A percentile compares a stretch with the other conserved stretches of the same genome.
Evolutionary conservation across 1,140 invertebrate species (phyloP).

Genomic region (Olivierus martensii): DNA sequence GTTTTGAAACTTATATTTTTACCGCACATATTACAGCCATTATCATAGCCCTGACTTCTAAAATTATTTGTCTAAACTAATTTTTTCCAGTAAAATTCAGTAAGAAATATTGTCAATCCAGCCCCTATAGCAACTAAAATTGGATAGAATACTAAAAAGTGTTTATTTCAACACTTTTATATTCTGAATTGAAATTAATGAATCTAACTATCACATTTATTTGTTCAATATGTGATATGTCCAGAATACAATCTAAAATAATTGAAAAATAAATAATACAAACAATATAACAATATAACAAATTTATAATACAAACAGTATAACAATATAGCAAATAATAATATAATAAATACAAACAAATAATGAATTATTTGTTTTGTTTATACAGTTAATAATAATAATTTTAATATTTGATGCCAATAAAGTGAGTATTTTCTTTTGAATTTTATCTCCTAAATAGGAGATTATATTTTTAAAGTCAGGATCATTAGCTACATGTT

Average conservation of each 20-base stretch:
- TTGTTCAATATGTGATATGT: constrained; percentile 1
- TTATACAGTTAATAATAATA: too few species aligned
- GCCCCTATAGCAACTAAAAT: background rate
- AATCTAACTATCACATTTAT: background rate
- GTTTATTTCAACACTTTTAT: background rate
- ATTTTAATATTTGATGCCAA: too few species aligned
- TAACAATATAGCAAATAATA: too few species aligned
- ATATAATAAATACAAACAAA: too few species aligned
- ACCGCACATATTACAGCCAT: constrained; percentile 21
- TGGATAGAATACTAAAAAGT: constrained; percentile 1
- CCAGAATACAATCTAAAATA: background rate
- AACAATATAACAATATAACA: too few species aligned
- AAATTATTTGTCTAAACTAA: background rate
- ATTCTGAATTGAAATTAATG: background rate
- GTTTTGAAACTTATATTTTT: constrained; percentile 19
- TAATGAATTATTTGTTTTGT: too few species aligned
- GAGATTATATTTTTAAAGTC: too few species aligned
- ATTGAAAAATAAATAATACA: background rate
- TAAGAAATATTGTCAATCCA: background rate
- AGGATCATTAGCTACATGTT: too few species aligned
- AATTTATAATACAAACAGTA: too few species aligned
- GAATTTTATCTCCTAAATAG: too few species aligned
- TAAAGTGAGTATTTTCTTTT: too few species aligned
- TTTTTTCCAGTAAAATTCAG: background rate
- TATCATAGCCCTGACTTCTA: constrained; percentile 22